Conservation (phyloP, 2,113 vertebrate species). For the Fregata magnificens region DNA sequence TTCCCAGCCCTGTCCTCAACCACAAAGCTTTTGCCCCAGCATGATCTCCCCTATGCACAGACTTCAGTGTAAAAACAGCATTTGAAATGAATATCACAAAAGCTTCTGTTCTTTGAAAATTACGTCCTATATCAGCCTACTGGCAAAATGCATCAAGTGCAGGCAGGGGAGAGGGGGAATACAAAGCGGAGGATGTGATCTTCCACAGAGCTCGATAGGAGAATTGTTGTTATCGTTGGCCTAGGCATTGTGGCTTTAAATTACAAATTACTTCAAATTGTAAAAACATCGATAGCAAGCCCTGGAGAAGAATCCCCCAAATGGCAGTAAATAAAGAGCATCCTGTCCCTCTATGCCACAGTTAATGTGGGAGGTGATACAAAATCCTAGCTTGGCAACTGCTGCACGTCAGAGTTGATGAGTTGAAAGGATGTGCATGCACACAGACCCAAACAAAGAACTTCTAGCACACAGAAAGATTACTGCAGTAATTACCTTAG, state of each 20-base stretch:
- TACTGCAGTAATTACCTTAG: background rate
- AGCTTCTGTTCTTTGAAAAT: constrained; percentile 17
- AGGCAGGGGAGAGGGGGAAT: background rate
- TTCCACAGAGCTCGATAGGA: background rate
- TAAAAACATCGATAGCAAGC: constrained; percentile 11
- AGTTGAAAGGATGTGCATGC: background rate
- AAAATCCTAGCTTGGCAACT: constrained; percentile 6
- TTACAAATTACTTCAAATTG: constrained; percentile 19
- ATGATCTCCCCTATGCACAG: background rate
- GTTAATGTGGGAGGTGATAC: background rate
- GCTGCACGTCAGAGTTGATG: background rate
- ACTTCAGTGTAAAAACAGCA: background rate
- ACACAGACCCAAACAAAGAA: background rate
- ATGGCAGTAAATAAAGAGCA: constrained; percentile 25
- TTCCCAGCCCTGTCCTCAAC: background rate
- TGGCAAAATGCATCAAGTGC: background rate
- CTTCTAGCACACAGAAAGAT: background rate
- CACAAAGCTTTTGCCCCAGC: background rate
- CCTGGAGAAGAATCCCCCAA: background rate
- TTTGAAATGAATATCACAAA: background rate
- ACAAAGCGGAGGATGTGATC: background rate
- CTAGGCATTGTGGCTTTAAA: constrained; percentile 12
- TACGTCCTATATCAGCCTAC: background rate
- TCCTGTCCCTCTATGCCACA: background rate
- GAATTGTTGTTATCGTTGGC: background rate